Percentiles rank a stretch among this genome's conserved stretches.
Conservation (phyloP, 2,113 vertebrate species). For the Paradisaea rubra region DNA sequence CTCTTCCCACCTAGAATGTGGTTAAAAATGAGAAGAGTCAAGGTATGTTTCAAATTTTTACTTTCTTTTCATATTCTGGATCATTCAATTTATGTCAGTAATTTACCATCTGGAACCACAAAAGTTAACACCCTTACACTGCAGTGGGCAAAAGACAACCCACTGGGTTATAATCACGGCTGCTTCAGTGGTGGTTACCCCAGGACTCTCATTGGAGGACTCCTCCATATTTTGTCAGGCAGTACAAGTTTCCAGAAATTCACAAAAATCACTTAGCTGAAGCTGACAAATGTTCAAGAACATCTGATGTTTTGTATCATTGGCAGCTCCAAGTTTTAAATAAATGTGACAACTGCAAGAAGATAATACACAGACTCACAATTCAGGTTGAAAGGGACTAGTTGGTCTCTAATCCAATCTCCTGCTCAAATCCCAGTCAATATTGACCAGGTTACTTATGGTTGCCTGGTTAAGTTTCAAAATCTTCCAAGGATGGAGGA, state of each 20-base stretch:
- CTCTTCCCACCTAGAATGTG: neutral
- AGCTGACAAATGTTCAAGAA: neutral
- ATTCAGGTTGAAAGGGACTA: neutral
- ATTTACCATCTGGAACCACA: neutral
- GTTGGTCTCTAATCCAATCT: neutral
- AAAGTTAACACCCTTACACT: neutral
- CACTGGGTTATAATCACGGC: accelerated
- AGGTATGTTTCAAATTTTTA: neutral
- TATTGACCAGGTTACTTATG: neutral
- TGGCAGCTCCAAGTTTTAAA: slow-evolving; percentile 10
- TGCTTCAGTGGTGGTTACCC: neutral
- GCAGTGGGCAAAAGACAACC: neutral
- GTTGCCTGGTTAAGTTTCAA: neutral
- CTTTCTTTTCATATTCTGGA: neutral
- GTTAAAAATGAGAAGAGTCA: neutral
- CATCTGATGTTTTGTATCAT: neutral
- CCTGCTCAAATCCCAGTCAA: neutral
- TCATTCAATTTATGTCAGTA: neutral
- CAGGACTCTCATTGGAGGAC: neutral
- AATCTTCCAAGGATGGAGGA: neutral
- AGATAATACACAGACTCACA: neutral
- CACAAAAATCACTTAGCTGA: neutral
- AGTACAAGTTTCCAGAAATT: neutral
- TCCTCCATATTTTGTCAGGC: neutral
- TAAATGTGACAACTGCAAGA: neutral